A percentile compares a stretch with the other conserved stretches of the same genome.
phyloP scores from a whole-genome alignment of 2,888 invertebrate genomes.

The Agrochola lota region DNA sequence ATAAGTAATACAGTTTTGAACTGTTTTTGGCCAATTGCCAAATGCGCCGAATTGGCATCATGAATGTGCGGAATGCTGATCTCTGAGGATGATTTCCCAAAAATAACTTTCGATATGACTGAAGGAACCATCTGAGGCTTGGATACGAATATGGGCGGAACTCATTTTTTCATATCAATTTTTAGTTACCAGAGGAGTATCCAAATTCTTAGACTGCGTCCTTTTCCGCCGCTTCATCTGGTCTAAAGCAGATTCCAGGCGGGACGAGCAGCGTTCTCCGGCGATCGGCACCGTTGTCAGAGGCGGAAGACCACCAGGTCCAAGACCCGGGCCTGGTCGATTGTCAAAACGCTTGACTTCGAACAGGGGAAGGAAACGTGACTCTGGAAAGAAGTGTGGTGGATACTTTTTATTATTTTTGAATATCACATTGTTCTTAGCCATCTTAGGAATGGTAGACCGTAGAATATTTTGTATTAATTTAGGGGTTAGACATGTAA shows the following conservation, averaged over 20 bases:
- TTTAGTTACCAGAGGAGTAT: slow-evolving; percentile 81
- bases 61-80: slow-evolving; percentile 20
- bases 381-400: slow-evolving; percentile 76
- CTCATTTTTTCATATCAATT: not conserved
- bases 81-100: slow-evolving; percentile 6
- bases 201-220: slow-evolving; percentile 87
- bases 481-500: not conserved
- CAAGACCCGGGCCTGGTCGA: slow-evolving; percentile 74
- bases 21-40: slow-evolving; percentile 22
- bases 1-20: slow-evolving; percentile 13
- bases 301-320: slow-evolving; percentile 80
- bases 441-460: not conserved
- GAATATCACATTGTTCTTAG: not conserved
- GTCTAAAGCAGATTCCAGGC: slow-evolving; percentile 92
- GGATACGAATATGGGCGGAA: not conserved
- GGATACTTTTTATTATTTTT: not conserved
- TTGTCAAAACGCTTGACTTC: slow-evolving; percentile 85
- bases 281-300: slow-evolving; percentile 82
- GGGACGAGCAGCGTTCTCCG: slow-evolving; percentile 91
- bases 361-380: slow-evolving; percentile 85
- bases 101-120: slow-evolving; percentile 12
- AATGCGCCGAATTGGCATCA: slow-evolving; percentile 12
- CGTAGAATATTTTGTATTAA: not conserved
- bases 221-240: slow-evolving; percentile 91
- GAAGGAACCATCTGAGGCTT: not conserved